Evolutionary conservation across 1,140 invertebrate genomes (phyloP), one percentile per base, ranked within the genome.

Genomic region (Atta colombica): DNA sequence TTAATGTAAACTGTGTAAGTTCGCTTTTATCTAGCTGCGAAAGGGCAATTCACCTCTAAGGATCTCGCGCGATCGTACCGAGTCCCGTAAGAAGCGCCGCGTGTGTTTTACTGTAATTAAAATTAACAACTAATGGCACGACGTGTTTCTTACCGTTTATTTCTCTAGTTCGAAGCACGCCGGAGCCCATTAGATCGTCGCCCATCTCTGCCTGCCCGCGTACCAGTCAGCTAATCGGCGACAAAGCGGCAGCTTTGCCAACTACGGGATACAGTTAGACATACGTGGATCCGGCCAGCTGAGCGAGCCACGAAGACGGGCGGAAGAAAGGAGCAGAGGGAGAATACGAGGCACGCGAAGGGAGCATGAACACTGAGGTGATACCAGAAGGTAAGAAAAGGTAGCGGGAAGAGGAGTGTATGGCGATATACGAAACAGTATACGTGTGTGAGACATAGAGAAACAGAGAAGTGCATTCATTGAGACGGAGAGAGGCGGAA

Each of bases 201-300:
- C n/a, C 65, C 68, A 18, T 53, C 55, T 77, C 82, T 85, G 77
- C 68, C 84, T 66, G 74, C 74, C 66, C 35, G 49, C 35, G 68
- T 49, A 78, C 66, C 25, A 39, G 65, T 49, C 77, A 85, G 49
- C 80, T 89, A 89, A 89, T 89, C 88, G 66, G 53, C 86, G 77
- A 89, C 88, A 85, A 88, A 88, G 72, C 86, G 28, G 77, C 78
- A 85, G 51, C 88, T 80, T 68, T 21, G 86, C 88, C 88, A 88
- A 89, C 86, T 88, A 89, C 51, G 88, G 86, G 66, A 28, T 88
- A 89, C 88, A 89, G 88, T 89, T 88, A 89, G 72, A 86, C 63
- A 87, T 82, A 71, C 87, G 72, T 49, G 53, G 71, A 87, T 77
- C 71, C 58, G 71, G 55, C 31, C 86, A 72, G 77, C 65, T 66